These are phyloP conservation scores for Gnathonemus echidnorhynchus DNA, from an alignment of 2,113 vertebrate species.

Conservation along the genomic window DNA sequence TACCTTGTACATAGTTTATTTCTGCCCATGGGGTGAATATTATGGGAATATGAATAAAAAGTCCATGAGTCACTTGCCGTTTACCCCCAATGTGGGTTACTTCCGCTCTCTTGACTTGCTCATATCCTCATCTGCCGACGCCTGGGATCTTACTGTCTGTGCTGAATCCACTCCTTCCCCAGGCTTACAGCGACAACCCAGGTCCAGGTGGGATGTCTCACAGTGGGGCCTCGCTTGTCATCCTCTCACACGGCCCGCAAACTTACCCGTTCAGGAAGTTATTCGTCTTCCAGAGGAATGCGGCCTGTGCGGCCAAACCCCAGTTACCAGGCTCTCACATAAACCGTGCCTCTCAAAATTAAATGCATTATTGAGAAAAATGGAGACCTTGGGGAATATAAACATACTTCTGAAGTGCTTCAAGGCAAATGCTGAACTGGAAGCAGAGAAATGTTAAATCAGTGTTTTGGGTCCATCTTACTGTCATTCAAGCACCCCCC, in stretches of 20 bases:
- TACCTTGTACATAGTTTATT: background rate
- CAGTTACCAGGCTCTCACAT: slow-evolving; percentile 1
- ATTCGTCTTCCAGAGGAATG: background rate
- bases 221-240: no score
- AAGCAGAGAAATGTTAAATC: slow-evolving; percentile 25
- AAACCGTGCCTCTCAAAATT: background rate
- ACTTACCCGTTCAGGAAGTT: background rate
- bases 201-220: background rate
- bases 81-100: background rate
- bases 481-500: background rate
- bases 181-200: background rate
- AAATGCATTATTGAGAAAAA: slow-evolving; percentile 6
- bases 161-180: background rate
- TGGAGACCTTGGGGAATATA: background rate
- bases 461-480: slow-evolving; percentile 40
- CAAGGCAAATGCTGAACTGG: background rate
- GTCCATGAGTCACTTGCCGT: background rate
- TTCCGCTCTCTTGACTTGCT: background rate
- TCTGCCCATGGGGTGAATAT: background rate
- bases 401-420: background rate
- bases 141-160: background rate
- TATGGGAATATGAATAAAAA: background rate
- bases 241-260: background rate
- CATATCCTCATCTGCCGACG: background rate
- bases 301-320: background rate